These are phyloP conservation scores for Lamellibrachia columna DNA, from an alignment of 2,888 invertebrate genomes.

Conservation along the genomic window DNA sequence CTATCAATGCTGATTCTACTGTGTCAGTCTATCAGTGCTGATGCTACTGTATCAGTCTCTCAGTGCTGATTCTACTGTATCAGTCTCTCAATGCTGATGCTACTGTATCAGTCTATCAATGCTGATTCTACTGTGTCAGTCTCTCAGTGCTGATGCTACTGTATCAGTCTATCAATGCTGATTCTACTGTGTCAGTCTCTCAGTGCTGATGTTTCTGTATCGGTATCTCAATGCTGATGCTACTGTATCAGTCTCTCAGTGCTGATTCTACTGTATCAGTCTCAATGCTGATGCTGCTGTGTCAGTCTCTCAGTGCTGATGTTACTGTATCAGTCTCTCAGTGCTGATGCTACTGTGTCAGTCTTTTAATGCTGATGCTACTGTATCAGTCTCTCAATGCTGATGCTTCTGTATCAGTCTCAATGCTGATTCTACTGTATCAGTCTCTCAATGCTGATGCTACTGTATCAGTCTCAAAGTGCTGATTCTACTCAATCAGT, in stretches of 20 bases:
- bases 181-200: neutral
- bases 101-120: too few species aligned
- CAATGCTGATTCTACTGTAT: neutral
- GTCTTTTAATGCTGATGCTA: neutral
- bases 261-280: neutral
- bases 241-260: neutral
- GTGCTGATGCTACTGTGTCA: neutral
- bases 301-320: too few species aligned
- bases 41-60: neutral
- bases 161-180: too few species aligned
- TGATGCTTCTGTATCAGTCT: neutral
- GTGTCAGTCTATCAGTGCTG: neutral
- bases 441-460: too few species aligned
- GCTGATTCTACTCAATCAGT: too few species aligned
- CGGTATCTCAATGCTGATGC: neutral
- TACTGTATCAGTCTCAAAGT: too few species aligned
- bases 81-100: too few species aligned
- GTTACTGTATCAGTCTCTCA: too few species aligned
- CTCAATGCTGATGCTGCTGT: too few species aligned
- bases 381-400: neutral
- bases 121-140: too few species aligned
- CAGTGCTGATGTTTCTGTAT: neutral
- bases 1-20: neutral
- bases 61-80: neutral
- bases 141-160: too few species aligned